Evolutionary conservation across 2,797 vertebrate species (phyloP), one percentile per base, ranked within the genome.

Genomic region (Hippocampus kuda): DNA sequence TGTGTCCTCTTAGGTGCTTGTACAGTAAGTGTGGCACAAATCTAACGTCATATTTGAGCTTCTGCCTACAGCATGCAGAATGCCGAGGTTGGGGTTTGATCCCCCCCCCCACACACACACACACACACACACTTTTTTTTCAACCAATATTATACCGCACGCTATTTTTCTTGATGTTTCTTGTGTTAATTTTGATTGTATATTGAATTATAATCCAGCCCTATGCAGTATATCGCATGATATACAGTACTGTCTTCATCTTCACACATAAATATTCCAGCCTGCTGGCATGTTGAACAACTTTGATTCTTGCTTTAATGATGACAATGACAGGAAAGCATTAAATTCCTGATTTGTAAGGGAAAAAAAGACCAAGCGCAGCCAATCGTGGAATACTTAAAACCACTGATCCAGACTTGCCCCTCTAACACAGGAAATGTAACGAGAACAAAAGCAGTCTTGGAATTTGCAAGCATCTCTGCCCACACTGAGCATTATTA

Each of bases 381-480:
- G 6, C 30, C 59, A 38, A 38, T 34, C 6, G 13, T 6, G 30
- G 59, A 61, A 30, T 38, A 34, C 27, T 61, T 61, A 20, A 61
- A 61, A 34, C 6, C 15, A 34, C 16, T 34, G 16, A 38, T 27
- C 20, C 27, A 10, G 30, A 61, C 59, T 38, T 61, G 59, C 59
- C 27, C 27, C 57, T 34, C 15, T 30, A 61, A 61, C 11, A 60
- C 30, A 20, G 18, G 59, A 61, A 61, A 38, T 38, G 59, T 38
- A 61, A 38, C 4, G 18, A 20, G 59, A 61, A 61, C 59, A 38
- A 34, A 38, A 61, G 59, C 30, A 18, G 34, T 61, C 59, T 61
- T 20, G 30, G 59, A 61, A 61, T 61, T 61, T 61, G 59, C 8
- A 9, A 61, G 44, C 63, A 27, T 65, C 26, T 49, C 63, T 65